phyloP scores from a whole-genome alignment of 2,797 vertebrate species.

The Phalanger gymnotis region DNA sequence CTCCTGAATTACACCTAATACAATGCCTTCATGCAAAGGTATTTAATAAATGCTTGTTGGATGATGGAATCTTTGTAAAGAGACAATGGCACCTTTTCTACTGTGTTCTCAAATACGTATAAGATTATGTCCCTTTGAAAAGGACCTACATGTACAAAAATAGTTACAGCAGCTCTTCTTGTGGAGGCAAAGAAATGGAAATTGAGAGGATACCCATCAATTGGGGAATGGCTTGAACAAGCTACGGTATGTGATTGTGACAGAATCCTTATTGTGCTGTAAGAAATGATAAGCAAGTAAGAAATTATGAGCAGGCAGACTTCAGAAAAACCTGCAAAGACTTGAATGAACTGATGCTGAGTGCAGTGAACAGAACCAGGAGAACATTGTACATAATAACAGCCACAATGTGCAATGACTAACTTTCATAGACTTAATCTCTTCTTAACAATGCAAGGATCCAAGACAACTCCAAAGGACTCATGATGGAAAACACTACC shows the following conservation, averaged over 20 bases:
- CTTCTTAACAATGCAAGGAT: neutral
- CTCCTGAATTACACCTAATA: neutral
- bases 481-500: neutral
- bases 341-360: neutral
- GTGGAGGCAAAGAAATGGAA: neutral
- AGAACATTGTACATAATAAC: neutral
- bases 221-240: neutral
- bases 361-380: neutral
- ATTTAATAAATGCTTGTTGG: neutral
- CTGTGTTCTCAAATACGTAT: neutral
- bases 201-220: neutral
- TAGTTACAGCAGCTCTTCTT: neutral
- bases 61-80: neutral
- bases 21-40: neutral
- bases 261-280: neutral
- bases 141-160: neutral
- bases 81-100: neutral
- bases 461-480: neutral
- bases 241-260: neutral
- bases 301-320: neutral
- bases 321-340: neutral
- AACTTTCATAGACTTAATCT: neutral
- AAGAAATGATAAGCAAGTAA: neutral
- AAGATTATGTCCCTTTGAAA: neutral
- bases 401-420: neutral